Conservation (phyloP, 1,140 invertebrate genomes). For the Cydia strobilella region DNA sequence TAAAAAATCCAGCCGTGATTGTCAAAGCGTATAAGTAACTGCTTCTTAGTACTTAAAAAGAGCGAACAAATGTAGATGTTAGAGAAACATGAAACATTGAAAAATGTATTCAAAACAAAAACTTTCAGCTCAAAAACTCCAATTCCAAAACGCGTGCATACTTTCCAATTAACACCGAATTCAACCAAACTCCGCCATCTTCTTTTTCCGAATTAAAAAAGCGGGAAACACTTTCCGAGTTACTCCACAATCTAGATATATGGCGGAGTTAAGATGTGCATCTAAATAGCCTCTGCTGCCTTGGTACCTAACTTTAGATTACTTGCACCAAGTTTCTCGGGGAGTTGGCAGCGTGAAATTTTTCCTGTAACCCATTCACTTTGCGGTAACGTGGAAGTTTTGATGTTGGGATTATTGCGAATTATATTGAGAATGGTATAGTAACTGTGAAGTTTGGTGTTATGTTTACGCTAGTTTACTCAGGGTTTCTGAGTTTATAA, state of each 20-base stretch:
- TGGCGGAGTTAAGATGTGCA: slow-evolving; percentile 76
- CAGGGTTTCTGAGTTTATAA: neutral
- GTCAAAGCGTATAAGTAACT: no score
- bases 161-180: slow-evolving; percentile 30
- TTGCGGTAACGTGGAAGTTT: slow-evolving; percentile 36
- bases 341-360: slow-evolving; percentile 60
- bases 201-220: slow-evolving; percentile 36
- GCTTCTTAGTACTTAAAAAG: no score
- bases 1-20: no score
- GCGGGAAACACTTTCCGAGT: slow-evolving; percentile 57
- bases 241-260: slow-evolving; percentile 75
- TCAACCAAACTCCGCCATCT: slow-evolving; percentile 11
- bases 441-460: neutral
- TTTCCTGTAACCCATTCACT: slow-evolving; percentile 69
- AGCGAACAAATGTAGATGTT: neutral
- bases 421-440: slow-evolving; percentile 1
- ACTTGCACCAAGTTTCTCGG: slow-evolving; percentile 68
- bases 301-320: slow-evolving; percentile 77
- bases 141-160: slow-evolving; percentile 16
- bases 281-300: slow-evolving; percentile 76
- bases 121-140: neutral
- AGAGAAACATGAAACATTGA: neutral
- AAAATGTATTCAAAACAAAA: neutral
- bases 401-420: slow-evolving; percentile 27
- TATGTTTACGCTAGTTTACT: neutral